Evolutionary conservation across 2,113 vertebrate species (phyloP), one percentile per base, ranked within the genome.

Genomic region (Calidris pygmaea): DNA sequence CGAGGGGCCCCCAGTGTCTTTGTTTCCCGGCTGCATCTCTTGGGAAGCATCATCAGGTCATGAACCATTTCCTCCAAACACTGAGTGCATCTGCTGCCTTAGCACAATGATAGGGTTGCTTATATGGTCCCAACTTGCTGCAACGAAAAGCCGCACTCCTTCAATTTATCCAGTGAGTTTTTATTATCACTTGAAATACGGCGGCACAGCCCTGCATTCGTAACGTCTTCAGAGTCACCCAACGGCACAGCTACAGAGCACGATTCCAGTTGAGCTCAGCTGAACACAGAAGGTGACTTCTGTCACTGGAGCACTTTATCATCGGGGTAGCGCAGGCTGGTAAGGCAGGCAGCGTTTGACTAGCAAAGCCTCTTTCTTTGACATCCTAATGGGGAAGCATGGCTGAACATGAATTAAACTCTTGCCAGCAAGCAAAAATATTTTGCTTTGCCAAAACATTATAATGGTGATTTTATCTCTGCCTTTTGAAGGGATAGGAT

Each of bases 201-300:
- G 39, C 8, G 59, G 50, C 78, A 80, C 37, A 71, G 72, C 50
- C 80, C 83, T 90, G 75, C 34, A 29, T 30, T 71, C 3, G 0
- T 50, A 74, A 83, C 19, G 0, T 70, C 85, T 77, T 91, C 62
- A 37, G 70, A 91, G 85, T 41, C 79, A 55, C 85, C 80, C 45
- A 65, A 66, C 3, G 5, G 71, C 71, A 41, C 47, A 59, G 72
- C 75, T 66, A 83, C 67, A 35, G 71, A 93, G 50, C 55, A n/a
- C 0, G 0, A 76, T 79, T 95, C 75, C 82, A 59, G 85, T 84
- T 76, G 59, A 91, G 90, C 92, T 96, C 85, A 94, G 82, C 79
- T 90, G 92, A 97, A 45, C 79, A 66, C 75, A 74, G 94, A 97
- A 95, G 92, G 94, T 95, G 95, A 96, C 95, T 96, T 63, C 83